Evolutionary conservation across 2,888 invertebrate species (phyloP), one percentile per base, ranked within the genome.

Genomic region (Chrysolina americana): DNA sequence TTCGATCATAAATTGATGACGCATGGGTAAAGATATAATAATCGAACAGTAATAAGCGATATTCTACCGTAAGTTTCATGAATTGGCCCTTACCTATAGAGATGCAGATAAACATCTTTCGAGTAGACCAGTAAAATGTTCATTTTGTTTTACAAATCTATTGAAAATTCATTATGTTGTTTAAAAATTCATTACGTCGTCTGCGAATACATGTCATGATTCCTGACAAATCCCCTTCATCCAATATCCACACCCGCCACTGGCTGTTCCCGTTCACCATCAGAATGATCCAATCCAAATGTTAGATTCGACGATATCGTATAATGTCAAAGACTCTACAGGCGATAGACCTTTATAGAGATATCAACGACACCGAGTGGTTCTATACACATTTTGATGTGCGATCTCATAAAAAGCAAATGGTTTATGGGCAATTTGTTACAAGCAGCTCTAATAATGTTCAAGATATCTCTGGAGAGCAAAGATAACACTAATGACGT

Each of bases 201-300:
- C n/a, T n/a, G n/a, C n/a, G 28, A 28, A 28, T 28, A 28, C 28
- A 28, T 3, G 28, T 28, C 28, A 28, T 28, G 8, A 36, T 36
- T 36, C 36, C 36, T 8, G 8, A 36, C 36, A 36, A 36, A 21
- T 41, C 9, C 15, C 6, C 15, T 47, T 23, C 48, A 6, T 44
- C 11, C 1, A 53, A 23, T 6, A 1, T 48, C 23, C 15, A 6
- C 23, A 59, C 59, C 59, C 59, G 36, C 28, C 59, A 23, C 59
- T 59, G 59, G 59, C 70, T 77, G 68, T 41, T 73, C 66, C 73
- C 62, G n/a, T 47, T 36, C 64, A 75, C 69, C 71, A 68, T 70
- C 75, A 73, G 77, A 69, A 70, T 63, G 47, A 69, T 74, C 71
- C 80, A 81, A 80, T 81, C 79, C 79, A 78, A 81, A 81, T 80